Conservation (phyloP, 2,113 vertebrate genomes). For the Empidonax alnorum region DNA sequence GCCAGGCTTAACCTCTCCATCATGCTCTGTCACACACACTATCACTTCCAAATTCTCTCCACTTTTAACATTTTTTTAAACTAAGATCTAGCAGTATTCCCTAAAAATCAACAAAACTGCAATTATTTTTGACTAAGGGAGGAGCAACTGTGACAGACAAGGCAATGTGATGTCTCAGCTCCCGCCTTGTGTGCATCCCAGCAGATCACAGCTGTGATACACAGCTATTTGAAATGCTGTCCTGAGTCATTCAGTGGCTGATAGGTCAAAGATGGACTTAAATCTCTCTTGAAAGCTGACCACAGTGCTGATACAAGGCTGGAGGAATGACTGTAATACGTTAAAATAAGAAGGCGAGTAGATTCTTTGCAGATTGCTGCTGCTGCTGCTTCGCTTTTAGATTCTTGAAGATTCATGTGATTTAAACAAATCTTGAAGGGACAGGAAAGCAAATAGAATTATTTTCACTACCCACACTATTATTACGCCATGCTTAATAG, state of each 20-base stretch:
- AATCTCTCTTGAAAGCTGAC: not conserved
- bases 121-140: not conserved
- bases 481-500: not conserved
- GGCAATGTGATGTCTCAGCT: not conserved
- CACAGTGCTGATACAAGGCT: not conserved
- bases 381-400: not conserved
- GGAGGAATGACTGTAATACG: not conserved
- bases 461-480: not conserved
- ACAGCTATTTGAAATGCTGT: not conserved
- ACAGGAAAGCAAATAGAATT: not conserved
- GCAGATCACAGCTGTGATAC: not conserved
- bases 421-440: not conserved
- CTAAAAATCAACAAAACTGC: not conserved
- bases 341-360: not conserved
- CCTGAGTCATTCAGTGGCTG: fast-evolving
- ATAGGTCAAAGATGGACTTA: not conserved
- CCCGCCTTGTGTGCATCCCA: not conserved
- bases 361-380: not conserved
- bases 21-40: not conserved
- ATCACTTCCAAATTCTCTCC: not conserved
- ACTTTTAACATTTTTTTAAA: not conserved
- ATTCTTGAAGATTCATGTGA: not conserved
- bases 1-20: not conserved
- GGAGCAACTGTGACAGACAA: not conserved
- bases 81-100: not conserved